phyloP scores from a whole-genome alignment of 2,797 vertebrate genomes.

The Tiaroga cobitis region DNA sequence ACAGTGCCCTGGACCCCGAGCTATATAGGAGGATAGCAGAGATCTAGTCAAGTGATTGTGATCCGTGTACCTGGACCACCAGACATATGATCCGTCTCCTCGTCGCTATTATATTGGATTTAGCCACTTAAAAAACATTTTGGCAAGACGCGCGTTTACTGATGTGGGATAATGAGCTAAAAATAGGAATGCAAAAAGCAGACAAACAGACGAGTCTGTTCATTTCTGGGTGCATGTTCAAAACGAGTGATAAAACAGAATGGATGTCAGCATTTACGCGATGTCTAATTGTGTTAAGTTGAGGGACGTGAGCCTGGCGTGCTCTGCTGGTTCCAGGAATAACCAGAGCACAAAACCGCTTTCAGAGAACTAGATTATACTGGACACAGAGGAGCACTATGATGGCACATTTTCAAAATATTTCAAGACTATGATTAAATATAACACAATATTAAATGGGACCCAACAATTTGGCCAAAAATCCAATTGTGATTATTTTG shows the following conservation, averaged over 20 bases:
- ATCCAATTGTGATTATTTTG: not conserved
- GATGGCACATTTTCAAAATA: not conserved
- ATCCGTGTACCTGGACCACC: not conserved
- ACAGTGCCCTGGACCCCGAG: not conserved
- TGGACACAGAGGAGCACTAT: not conserved
- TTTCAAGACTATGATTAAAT: not conserved
- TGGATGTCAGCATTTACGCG: slow-evolving; percentile 36
- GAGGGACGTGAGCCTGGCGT: slow-evolving; percentile 36
- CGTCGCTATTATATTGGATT: slow-evolving; percentile 58
- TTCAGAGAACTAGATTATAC: not conserved
- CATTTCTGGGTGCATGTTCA: slow-evolving; percentile 12
- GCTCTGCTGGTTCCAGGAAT: slow-evolving; percentile 30
- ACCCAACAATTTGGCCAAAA: not conserved
- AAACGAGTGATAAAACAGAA: slow-evolving; percentile 36
- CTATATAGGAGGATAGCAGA: not conserved
- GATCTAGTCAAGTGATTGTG: not conserved
- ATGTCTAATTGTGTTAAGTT: slow-evolving; percentile 45
- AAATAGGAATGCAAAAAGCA: slow-evolving; percentile 59
- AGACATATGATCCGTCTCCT: not conserved
- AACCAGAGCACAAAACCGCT: not conserved
- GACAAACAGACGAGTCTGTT: slow-evolving; percentile 39
- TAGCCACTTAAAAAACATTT: slow-evolving; percentile 44
- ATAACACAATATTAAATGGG: not conserved
- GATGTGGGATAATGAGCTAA: slow-evolving; percentile 48
- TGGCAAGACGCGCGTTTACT: slow-evolving; percentile 44